Evolutionary conservation across 2,888 invertebrate genomes (phyloP).

Genomic region (Rotaria sp.): DNA sequence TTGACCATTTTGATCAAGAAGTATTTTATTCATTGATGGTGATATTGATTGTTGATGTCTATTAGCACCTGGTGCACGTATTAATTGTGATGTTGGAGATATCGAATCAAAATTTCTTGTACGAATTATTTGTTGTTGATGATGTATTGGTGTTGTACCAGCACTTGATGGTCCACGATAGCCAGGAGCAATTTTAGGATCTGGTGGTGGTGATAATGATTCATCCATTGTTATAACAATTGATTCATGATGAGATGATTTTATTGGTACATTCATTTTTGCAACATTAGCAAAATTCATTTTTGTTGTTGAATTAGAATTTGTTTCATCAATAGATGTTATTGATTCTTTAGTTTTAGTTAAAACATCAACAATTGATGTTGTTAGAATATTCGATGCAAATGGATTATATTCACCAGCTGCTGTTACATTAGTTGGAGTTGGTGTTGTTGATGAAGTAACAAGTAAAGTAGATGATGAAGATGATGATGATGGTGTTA

Average conservation of each 20-base stretch:
- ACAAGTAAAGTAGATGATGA: neutral
- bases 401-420: slow-evolving; percentile 12
- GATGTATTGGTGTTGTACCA: slow-evolving; percentile 15
- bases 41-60: neutral
- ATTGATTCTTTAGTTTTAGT: neutral
- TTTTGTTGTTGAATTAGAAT: neutral
- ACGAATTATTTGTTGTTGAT: neutral
- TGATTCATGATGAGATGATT: neutral
- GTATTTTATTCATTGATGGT: slow-evolving; percentile 13
- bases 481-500: neutral
- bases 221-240: neutral
- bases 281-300: slow-evolving; percentile 30
- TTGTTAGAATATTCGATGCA: neutral
- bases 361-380: slow-evolving; percentile 16
- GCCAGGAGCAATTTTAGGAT: slow-evolving; percentile 17
- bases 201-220: neutral
- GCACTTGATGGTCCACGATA: slow-evolving; percentile 16
- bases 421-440: neutral
- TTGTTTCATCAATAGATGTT: neutral
- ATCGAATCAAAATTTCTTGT: neutral
- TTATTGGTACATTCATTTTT: neutral
- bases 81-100: slow-evolving; percentile 10
- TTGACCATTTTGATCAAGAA: neutral
- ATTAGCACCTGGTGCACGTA: slow-evolving; percentile 11
- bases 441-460: neutral